phyloP scores from a whole-genome alignment of 2,113 vertebrate genomes.

The Anseranas semipalmata region DNA sequence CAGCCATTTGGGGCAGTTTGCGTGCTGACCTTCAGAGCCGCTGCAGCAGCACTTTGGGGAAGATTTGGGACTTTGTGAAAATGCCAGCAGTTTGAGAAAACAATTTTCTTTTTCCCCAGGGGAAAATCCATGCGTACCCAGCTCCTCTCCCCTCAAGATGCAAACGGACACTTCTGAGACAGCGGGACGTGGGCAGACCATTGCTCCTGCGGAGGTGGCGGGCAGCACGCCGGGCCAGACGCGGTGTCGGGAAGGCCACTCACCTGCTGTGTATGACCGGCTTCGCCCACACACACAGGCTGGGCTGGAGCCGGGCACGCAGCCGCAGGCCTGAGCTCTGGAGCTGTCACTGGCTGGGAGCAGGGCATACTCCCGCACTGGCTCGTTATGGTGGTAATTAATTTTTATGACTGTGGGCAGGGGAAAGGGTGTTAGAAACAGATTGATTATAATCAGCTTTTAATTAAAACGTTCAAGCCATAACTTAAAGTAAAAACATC shows the following conservation, averaged over 20 bases:
- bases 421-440: constrained; percentile 3
- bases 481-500: constrained; percentile 41
- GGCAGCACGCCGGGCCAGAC: rapidly evolving
- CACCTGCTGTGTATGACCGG: background rate
- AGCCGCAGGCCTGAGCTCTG: background rate
- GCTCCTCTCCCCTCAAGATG: background rate
- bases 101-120: background rate
- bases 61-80: background rate
- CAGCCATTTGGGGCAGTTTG: background rate
- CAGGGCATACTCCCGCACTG: background rate
- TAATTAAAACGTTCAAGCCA: constrained; percentile 27
- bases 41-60: background rate
- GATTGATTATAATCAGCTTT: constrained; percentile 28
- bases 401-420: constrained; percentile 4
- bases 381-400: background rate
- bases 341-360: background rate
- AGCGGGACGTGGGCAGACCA: background rate
- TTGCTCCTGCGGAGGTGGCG: background rate
- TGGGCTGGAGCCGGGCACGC: rapidly evolving
- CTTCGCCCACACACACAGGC: rapidly evolving
- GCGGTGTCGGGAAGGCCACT: background rate
- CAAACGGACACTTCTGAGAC: background rate
- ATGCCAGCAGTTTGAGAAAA: background rate
- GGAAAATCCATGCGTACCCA: background rate
- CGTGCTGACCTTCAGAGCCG: background rate